Conservation (phyloP, 2,797 vertebrate species). For the Thunnus albacares region DNA sequence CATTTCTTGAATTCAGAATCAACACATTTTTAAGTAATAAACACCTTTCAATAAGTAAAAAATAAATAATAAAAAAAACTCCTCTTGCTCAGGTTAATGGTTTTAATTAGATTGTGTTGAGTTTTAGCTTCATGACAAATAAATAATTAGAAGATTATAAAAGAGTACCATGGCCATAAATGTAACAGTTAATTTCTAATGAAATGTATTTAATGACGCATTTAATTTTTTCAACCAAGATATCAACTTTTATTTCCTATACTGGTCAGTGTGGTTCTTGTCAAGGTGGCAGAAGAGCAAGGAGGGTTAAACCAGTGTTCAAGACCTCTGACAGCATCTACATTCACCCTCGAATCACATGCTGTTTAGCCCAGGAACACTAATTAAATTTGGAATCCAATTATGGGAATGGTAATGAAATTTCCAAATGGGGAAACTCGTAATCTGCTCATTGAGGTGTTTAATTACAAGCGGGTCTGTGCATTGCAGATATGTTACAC, state of each 20-base stretch:
- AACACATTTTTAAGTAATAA: neutral
- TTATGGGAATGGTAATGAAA: conserved; percentile 89
- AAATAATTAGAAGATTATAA: conserved; percentile 6
- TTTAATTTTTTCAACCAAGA: neutral
- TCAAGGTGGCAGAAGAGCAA: conserved; percentile 46
- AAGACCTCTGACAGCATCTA: conserved; percentile 72
- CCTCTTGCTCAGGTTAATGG: neutral
- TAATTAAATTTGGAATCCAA: conserved; percentile 90
- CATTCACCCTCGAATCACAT: conserved; percentile 80
- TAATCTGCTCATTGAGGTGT: conserved; percentile 90
- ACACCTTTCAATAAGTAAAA: no score
- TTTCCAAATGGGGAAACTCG: conserved; percentile 89
- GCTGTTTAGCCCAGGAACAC: conserved; percentile 81
- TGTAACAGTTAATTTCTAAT: neutral
- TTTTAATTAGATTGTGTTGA: neutral
- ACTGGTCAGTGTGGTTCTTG: conserved; percentile 42
- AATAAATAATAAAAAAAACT: no score
- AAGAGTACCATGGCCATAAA: neutral
- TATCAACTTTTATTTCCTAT: neutral
- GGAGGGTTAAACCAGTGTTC: conserved; percentile 50
- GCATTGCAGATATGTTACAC: conserved; percentile 82
- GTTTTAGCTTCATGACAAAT: neutral
- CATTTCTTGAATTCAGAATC: neutral
- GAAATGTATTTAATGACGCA: neutral
- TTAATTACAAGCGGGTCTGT: conserved; percentile 87